Conservation (phyloP, 1,140 invertebrate species). For the Drosophila yakuba region DNA sequence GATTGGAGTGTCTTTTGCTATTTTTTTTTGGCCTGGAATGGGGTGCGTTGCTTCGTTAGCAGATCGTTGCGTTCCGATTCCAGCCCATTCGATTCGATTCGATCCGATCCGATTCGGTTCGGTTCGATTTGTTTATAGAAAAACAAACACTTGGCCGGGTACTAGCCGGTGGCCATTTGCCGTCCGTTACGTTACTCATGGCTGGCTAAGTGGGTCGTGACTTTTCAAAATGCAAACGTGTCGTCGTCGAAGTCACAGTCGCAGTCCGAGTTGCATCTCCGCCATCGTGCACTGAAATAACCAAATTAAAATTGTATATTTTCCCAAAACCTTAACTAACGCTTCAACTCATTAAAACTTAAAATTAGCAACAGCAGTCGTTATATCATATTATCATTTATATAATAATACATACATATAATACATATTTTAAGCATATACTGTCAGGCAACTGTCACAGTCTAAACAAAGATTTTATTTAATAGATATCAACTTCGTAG, state of each 20-base stretch:
- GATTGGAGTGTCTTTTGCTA: neutral
- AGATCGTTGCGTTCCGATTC: constrained; percentile 55
- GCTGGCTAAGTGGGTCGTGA: constrained; percentile 81
- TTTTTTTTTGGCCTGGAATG: constrained; percentile 8
- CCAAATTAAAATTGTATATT: too few species aligned
- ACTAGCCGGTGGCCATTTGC: constrained; percentile 57
- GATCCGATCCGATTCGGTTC: constrained; percentile 41
- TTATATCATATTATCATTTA: too few species aligned
- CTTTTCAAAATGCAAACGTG: constrained; percentile 82
- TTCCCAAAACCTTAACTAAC: too few species aligned
- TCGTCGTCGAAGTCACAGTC: constrained; percentile 60
- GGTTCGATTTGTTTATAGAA: constrained; percentile 73
- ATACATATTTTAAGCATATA: too few species aligned
- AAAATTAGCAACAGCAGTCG: too few species aligned
- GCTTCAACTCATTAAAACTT: too few species aligned
- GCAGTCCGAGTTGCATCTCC: constrained; percentile 55
- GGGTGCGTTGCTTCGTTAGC: constrained; percentile 44
- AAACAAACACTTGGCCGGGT: constrained; percentile 75
- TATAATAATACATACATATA: too few species aligned
- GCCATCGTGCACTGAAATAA: constrained; percentile 29
- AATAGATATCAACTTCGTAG: too few species aligned
- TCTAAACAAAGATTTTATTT: too few species aligned
- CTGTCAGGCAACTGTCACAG: too few species aligned
- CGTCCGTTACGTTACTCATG: constrained; percentile 74
- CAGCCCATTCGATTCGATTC: constrained; percentile 43